Evolutionary conservation across 2,797 vertebrate species (phyloP), one percentile per base, ranked within the genome.

Genomic region (Peromyscus melanophrys): DNA sequence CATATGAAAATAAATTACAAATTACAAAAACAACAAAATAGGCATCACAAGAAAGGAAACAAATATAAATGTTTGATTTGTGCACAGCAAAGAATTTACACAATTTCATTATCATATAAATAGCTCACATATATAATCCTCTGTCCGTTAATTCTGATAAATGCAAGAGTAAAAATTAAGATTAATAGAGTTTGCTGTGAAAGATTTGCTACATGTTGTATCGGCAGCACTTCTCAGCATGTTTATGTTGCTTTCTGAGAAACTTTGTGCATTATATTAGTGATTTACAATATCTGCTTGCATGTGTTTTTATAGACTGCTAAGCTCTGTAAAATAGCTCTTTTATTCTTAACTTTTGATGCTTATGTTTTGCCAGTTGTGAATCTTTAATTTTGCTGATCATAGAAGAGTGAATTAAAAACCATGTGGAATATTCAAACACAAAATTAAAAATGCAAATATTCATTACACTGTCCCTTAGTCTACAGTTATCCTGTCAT

Each of bases 51-150:
- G 89, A 98, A 97, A 98, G 93, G 67, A 98, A 98, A 89, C 63
- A 98, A 98, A 98, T 97, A 98, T 95, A 98, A 98, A 98, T 95
- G 94, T 95, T 98, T 97, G 95, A 98, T 98, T 98, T 13, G 43
- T 98, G 96, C 84, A 92, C 94, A 97, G 89, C 67, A 92, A 97
- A 98, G 95, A 96, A 98, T 98, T 98, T 98, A 98, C 78, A 98
- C 96, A 97, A 98, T 98, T 99, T 98, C 98, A 98, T 99, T 99
- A 98, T 97, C 98, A 98, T 98, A 98, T 98, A 98, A 99, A 98
- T 98, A 98, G 98, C 97, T 98, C 67, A 96, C 97, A 98, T 98
- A 98, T 98, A 98, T 98, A 98, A 98, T 98, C 89, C 97, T 98
- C 96, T 14, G 2, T 98, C 78, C 0, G 0, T 98, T 98, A 98